Percentiles rank a stretch among this genome's conserved stretches.
These are phyloP conservation scores for Clarias batrachus DNA, from an alignment of 2,113 vertebrate genomes.

Conservation along the genomic window DNA sequence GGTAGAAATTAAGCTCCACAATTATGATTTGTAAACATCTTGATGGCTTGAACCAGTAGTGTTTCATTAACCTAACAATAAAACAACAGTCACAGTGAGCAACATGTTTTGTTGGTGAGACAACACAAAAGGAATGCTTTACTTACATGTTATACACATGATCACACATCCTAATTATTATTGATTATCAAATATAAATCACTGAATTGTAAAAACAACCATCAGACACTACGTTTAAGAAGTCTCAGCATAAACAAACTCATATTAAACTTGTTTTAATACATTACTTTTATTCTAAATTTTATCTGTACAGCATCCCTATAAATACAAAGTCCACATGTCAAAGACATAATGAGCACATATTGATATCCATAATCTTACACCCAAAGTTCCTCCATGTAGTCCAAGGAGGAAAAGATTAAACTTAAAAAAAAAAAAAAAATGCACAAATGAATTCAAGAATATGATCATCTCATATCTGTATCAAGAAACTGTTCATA, in stretches of 20 bases:
- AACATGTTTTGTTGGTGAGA: not conserved
- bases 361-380: constrained; percentile 6
- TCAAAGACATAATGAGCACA: constrained; percentile 26
- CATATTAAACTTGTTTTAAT: constrained; percentile 8
- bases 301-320: constrained; percentile 52
- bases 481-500: not conserved
- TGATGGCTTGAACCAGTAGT: not conserved
- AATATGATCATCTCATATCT: constrained; percentile 13
- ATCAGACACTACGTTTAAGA: not conserved
- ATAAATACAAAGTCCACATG: constrained; percentile 48
- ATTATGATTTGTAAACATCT: not conserved
- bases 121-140: not conserved
- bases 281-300: constrained; percentile 51
- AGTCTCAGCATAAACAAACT: not conserved
- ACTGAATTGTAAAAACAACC: not conserved
- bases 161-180: not conserved
- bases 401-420: not conserved
- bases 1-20: not conserved
- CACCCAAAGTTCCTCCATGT: constrained; percentile 18
- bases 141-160: not conserved
- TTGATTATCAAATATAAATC: not conserved
- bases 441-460: not conserved
- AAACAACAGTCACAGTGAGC: not conserved
- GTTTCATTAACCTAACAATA: not conserved
- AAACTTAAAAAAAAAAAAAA: not conserved